These are phyloP conservation scores for Natator depressus DNA, from an alignment of 2,113 vertebrate species.

Conservation along the genomic window DNA sequence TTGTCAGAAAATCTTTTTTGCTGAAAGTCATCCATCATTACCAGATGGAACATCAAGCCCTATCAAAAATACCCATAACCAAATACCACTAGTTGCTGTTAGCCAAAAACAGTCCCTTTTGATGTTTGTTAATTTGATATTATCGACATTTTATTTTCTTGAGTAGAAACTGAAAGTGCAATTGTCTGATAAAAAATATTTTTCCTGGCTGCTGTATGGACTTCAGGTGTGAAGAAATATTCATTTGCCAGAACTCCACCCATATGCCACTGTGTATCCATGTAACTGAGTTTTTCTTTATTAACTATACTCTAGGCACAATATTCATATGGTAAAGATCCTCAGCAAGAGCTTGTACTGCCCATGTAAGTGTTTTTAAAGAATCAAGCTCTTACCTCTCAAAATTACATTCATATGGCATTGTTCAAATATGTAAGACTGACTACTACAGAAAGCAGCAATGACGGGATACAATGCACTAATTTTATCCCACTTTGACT, in stretches of 20 bases:
- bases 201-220: conserved; percentile 27
- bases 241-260: conserved; percentile 25
- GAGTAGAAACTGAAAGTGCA: conserved; percentile 22
- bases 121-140: conserved; percentile 29
- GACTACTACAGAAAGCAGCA: conserved; percentile 76
- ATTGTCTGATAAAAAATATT: background rate
- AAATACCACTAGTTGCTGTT: conserved; percentile 12
- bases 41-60: conserved; percentile 25
- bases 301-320: conserved; percentile 61
- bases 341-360: conserved; percentile 72
- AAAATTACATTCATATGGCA: conserved; percentile 77
- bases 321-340: conserved; percentile 70
- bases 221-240: conserved; percentile 9
- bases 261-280: background rate
- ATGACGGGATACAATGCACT: conserved; percentile 75
- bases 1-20: conserved; percentile 63
- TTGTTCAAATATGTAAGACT: conserved; percentile 79
- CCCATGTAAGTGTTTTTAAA: conserved; percentile 73
- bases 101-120: background rate
- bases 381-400: conserved; percentile 79
- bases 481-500: conserved; percentile 83
- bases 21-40: conserved; percentile 65
- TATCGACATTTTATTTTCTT: conserved; percentile 28
- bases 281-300: conserved; percentile 66
- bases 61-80: conserved; percentile 8